A percentile compares a stretch with the other conserved stretches of the same genome.
These are phyloP conservation scores for Melierax canorus DNA, from an alignment of 2,113 vertebrate genomes.

Conservation along the genomic window DNA sequence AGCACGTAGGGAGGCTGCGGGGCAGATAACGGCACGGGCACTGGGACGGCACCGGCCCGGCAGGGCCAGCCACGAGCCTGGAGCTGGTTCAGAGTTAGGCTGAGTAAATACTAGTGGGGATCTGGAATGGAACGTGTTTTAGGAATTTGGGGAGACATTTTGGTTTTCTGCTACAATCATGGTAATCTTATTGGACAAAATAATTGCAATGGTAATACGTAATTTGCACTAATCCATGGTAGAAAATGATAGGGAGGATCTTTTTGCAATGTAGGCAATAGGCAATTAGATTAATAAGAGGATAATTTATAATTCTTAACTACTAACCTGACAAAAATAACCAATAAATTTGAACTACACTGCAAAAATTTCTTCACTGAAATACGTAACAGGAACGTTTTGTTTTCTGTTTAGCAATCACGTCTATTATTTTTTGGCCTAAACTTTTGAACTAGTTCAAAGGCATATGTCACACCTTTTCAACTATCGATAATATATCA, in stretches of 20 bases:
- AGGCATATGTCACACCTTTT: not conserved
- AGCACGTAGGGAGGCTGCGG: not conserved
- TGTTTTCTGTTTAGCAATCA: not conserved
- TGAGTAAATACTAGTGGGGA: rapidly evolving
- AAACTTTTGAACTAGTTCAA: not conserved
- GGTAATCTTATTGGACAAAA: not conserved
- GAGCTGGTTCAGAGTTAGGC: not conserved
- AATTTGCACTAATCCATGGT: not conserved
- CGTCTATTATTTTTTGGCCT: not conserved
- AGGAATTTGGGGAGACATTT: slow-evolving; percentile 30
- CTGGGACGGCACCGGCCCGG: not conserved
- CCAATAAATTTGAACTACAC: not conserved
- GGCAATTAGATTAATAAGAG: not conserved
- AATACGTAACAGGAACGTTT: not conserved
- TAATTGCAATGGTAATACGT: not conserved
- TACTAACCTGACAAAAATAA: not conserved
- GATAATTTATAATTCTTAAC: not conserved
- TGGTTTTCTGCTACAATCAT: not conserved
- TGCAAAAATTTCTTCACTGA: not conserved
- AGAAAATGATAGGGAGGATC: not conserved
- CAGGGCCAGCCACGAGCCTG: not conserved
- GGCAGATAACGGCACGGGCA: not conserved
- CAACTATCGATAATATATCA: not conserved
- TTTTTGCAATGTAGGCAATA: not conserved
- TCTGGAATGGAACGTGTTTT: rapidly evolving